These are phyloP conservation scores for Chanos chanos DNA, from an alignment of 2,797 vertebrate genomes.

Conservation along the genomic window DNA sequence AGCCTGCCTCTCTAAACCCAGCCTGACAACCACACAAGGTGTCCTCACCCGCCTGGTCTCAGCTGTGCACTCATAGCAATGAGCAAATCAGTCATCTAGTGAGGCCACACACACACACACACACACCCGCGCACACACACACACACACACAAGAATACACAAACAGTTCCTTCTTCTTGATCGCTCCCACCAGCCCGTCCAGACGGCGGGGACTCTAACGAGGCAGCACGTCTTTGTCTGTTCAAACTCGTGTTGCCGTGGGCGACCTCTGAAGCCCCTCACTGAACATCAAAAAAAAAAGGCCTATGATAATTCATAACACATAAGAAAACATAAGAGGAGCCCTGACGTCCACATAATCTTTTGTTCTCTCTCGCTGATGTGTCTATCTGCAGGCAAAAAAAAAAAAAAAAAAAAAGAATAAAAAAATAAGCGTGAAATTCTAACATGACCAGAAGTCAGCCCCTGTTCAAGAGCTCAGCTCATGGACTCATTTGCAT, in stretches of 20 bases:
- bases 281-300: too few relatives aligned
- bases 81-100: slow-evolving; percentile 18
- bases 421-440: slow-evolving; percentile 24
- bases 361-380: slow-evolving; percentile 5
- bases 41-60: slow-evolving; percentile 18
- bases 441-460: not conserved
- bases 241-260: not conserved
- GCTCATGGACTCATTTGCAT: not conserved
- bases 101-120: not conserved
- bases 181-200: not conserved
- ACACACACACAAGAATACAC: slow-evolving; percentile 8
- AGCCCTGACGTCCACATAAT: slow-evolving; percentile 5
- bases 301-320: too few relatives aligned
- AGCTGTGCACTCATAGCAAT: slow-evolving; percentile 14
- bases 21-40: slow-evolving; percentile 4
- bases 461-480: not conserved
- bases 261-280: not conserved
- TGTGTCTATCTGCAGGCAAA: slow-evolving; percentile 20
- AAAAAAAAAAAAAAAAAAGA: too few relatives aligned
- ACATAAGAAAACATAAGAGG: too few relatives aligned
- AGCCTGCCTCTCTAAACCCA: not conserved
- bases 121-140: not conserved
- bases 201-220: too few relatives aligned
- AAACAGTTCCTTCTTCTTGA: not conserved
- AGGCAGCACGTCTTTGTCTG: not conserved